These are phyloP conservation scores for Oscheius sp. DNA, from an alignment of 2,888 invertebrate species.

Conservation along the genomic window DNA sequence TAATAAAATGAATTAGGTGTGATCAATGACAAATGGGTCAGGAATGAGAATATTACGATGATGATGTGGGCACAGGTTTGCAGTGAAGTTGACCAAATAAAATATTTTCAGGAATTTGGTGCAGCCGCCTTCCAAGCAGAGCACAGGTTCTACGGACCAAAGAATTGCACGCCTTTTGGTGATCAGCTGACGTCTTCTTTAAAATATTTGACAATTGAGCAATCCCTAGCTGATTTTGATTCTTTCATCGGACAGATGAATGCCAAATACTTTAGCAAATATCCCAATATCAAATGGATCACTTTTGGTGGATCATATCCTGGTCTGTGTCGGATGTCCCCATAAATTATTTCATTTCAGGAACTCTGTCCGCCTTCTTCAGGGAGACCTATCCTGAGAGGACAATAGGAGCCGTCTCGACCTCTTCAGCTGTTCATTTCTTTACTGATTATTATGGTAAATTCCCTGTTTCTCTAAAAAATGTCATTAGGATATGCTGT, in stretches of 20 bases:
- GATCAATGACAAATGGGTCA: constrained; percentile 51
- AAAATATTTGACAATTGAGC: constrained; percentile 47
- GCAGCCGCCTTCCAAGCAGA: constrained; percentile 57
- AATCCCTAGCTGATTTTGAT: constrained; percentile 52
- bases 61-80: constrained; percentile 50
- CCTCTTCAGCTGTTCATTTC: constrained; percentile 55
- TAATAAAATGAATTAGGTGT: constrained; percentile 9
- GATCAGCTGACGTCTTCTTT: constrained; percentile 16
- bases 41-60: constrained; percentile 51
- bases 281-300: constrained; percentile 46
- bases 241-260: constrained; percentile 56
- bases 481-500: constrained; percentile 54
- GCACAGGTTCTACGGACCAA: constrained; percentile 54
- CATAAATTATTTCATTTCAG: too few species aligned
- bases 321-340: constrained; percentile 18
- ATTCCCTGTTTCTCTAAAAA: too few species aligned
- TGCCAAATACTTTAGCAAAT: constrained; percentile 42
- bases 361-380: constrained; percentile 51
- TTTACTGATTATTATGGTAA: constrained; percentile 56
- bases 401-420: constrained; percentile 56
- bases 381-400: constrained; percentile 53
- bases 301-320: constrained; percentile 58
- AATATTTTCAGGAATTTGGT: constrained; percentile 37
- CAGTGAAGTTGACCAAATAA: neutral
- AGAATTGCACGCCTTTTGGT: constrained; percentile 42